Evolutionary conservation across 2,113 vertebrate genomes (phyloP).

Genomic region (Dunckerocampus dactyliophorus): DNA sequence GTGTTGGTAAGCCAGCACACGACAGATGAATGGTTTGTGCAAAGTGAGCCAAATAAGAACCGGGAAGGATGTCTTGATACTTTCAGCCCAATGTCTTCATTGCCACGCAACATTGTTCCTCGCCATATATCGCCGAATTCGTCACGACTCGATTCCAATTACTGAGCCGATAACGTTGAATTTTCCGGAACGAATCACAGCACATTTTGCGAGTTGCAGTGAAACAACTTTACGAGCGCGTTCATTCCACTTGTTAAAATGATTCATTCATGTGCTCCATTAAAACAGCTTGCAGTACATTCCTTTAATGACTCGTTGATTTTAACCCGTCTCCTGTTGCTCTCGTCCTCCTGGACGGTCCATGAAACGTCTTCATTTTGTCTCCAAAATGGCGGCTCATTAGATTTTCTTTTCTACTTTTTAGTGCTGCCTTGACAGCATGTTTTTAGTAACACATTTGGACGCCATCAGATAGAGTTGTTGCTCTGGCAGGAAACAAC

Average conservation of each 20-base stretch:
- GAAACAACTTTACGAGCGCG: neutral
- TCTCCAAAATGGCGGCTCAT: neutral
- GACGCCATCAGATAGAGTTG: constrained; percentile 1
- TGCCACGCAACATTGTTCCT: too few relatives aligned
- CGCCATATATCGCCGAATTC: too few relatives aligned
- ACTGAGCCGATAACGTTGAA: neutral
- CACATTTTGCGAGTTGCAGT: neutral
- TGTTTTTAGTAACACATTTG: neutral
- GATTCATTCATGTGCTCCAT: neutral
- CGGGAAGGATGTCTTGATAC: too few relatives aligned
- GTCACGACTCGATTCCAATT: neutral
- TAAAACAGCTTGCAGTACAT: neutral
- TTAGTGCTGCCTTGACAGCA: neutral
- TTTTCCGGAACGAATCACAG: neutral
- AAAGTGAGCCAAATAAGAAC: too few relatives aligned
- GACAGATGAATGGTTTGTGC: too few relatives aligned
- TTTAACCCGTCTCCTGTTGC: neutral
- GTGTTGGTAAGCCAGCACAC: too few relatives aligned
- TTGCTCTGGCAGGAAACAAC: neutral
- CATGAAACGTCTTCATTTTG: neutral
- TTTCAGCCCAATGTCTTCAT: too few relatives aligned
- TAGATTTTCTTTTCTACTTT: neutral
- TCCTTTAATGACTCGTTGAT: constrained; percentile 1
- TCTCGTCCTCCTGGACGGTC: neutral
- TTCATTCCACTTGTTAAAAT: neutral